phyloP scores from a whole-genome alignment of 2,888 invertebrate species.

The Drosophila engyochracea region DNA sequence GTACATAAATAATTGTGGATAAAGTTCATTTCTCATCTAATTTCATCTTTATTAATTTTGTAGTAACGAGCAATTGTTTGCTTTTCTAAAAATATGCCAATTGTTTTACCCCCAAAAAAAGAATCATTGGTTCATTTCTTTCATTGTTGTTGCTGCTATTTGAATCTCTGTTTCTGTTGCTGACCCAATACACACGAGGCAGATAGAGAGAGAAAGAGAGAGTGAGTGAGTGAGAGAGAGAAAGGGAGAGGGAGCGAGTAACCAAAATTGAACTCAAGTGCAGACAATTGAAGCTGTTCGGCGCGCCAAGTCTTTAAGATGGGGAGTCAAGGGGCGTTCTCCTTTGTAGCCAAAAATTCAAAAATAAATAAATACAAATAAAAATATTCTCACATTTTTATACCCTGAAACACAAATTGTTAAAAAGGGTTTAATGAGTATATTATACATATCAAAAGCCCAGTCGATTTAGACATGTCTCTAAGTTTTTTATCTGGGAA shows the following conservation, averaged over 20 bases:
- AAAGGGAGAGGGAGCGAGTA: not conserved
- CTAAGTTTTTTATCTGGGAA: not conserved
- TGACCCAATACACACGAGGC: slow-evolving; percentile 30
- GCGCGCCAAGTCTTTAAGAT: slow-evolving; percentile 45
- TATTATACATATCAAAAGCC: not conserved
- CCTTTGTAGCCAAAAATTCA: slow-evolving; percentile 55
- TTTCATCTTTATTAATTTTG: slow-evolving; percentile 79
- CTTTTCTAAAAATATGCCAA: slow-evolving; percentile 35
- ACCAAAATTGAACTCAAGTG: slow-evolving; percentile 81
- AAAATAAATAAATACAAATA: not conserved
- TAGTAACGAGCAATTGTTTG: slow-evolving; percentile 62
- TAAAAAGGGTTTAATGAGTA: not conserved
- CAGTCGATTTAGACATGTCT: not conserved
- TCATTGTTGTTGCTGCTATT: slow-evolving; percentile 14
- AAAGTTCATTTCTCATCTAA: slow-evolving; percentile 54
- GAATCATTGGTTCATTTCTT: slow-evolving; percentile 31
- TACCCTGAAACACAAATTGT: not conserved
- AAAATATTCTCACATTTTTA: not conserved
- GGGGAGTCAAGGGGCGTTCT: slow-evolving; percentile 26
- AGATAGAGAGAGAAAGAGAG: not conserved
- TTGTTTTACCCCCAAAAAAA: slow-evolving; percentile 37
- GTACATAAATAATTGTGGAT: slow-evolving; percentile 69
- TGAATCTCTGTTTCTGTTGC: slow-evolving; percentile 36
- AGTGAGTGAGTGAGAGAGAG: not conserved
- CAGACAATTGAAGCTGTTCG: slow-evolving; percentile 76